phyloP scores from a whole-genome alignment of 2,888 invertebrate genomes.

The Acanthosoma haemorrhoidale region DNA sequence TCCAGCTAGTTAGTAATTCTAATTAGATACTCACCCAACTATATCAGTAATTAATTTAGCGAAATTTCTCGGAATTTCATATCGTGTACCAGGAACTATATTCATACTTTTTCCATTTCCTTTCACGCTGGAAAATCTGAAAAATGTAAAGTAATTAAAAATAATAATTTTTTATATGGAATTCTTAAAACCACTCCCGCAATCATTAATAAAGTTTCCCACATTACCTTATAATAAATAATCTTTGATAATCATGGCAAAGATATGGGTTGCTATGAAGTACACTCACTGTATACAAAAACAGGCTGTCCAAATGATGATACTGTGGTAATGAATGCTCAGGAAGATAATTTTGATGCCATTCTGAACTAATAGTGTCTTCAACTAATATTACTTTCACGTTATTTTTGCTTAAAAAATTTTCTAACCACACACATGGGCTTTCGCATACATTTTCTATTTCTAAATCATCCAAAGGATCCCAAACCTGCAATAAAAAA shows the following conservation, averaged over 20 bases:
- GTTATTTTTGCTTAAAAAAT: not conserved
- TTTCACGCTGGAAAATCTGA: not conserved
- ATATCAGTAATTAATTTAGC: slow-evolving; percentile 10
- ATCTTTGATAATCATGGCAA: slow-evolving; percentile 12
- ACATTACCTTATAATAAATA: slow-evolving; percentile 25
- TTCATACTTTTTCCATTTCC: not conserved
- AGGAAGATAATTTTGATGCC: not conserved
- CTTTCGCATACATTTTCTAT: slow-evolving; percentile 27
- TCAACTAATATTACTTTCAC: slow-evolving; percentile 19
- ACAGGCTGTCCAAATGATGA: slow-evolving; percentile 19
- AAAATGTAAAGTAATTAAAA: not conserved
- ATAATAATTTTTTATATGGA: not conserved
- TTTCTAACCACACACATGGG: slow-evolving; percentile 18
- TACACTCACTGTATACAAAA: slow-evolving; percentile 18
- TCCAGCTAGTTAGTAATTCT: no score
- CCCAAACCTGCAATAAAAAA: slow-evolving; percentile 25
- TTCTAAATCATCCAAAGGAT: slow-evolving; percentile 16
- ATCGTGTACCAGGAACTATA: slow-evolving; percentile 15
- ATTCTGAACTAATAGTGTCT: not conserved
- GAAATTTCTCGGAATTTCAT: slow-evolving; percentile 13
- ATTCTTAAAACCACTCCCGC: not conserved
- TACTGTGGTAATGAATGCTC: not conserved
- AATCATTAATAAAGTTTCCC: slow-evolving; percentile 5
- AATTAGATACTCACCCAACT: slow-evolving; percentile 7
- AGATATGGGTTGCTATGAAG: slow-evolving; percentile 24